These are phyloP conservation scores for Seriola dumerili DNA, from an alignment of 2,113 vertebrate genomes.

Conservation along the genomic window DNA sequence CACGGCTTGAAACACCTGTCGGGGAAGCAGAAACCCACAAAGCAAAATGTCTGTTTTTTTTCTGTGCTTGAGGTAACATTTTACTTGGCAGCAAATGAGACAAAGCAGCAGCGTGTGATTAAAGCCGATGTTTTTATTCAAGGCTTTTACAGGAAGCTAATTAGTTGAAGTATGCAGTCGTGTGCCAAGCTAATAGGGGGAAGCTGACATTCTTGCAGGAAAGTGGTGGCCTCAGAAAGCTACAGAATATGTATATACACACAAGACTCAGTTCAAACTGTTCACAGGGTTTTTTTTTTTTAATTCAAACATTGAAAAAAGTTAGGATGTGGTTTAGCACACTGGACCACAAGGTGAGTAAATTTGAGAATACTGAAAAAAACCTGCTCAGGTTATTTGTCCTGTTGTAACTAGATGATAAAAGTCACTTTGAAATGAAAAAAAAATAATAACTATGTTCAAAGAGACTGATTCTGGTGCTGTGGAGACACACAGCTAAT, in stretches of 20 bases:
- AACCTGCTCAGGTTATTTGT: slow-evolving; percentile 19
- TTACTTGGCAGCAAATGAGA: slow-evolving; percentile 93
- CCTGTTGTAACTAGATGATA: slow-evolving; percentile 12
- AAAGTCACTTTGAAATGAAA: slow-evolving; percentile 22
- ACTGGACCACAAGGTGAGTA: background rate
- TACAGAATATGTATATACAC: slow-evolving; percentile 88
- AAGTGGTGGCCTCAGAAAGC: slow-evolving; percentile 85
- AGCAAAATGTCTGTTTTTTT: slow-evolving; percentile 56
- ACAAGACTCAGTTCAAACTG: slow-evolving; percentile 45
- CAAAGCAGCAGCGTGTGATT: slow-evolving; percentile 91
- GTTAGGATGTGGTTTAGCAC: slow-evolving; percentile 52
- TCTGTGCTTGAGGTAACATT: slow-evolving; percentile 87
- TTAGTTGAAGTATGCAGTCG: slow-evolving; percentile 90
- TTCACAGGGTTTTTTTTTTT: slow-evolving; percentile 14
- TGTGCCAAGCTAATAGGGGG: slow-evolving; percentile 88
- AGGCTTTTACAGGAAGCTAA: slow-evolving; percentile 95
- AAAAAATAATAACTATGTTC: background rate
- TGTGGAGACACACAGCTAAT: background rate
- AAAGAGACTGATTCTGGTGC: background rate
- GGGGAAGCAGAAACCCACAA: slow-evolving; percentile 80
- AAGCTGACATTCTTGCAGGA: slow-evolving; percentile 88
- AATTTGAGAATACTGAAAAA: slow-evolving; percentile 3
- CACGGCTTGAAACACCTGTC: slow-evolving; percentile 81
- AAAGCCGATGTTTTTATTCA: slow-evolving; percentile 90
- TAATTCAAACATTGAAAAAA: slow-evolving; percentile 21